A percentile compares a stretch with the other conserved stretches of the same genome.
Conservation (phyloP, 2,797 vertebrate genomes). For the Coranthus polyacanthus region DNA sequence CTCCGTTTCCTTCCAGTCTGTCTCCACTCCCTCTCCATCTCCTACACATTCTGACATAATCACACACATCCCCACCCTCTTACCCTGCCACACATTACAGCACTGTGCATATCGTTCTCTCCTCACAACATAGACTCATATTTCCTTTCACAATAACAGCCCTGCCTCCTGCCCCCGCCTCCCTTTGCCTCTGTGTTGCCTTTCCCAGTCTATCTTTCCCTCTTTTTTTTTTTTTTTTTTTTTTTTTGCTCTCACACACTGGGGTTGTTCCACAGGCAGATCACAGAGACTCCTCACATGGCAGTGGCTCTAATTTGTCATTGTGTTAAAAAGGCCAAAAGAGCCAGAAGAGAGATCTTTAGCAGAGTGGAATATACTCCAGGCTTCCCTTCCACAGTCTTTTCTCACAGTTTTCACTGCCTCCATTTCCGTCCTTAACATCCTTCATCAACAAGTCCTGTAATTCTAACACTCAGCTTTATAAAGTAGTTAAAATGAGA, state of each 20-base stretch:
- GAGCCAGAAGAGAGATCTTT: constrained; percentile 61
- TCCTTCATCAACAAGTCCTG: constrained; percentile 21
- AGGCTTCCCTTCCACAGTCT: constrained; percentile 29
- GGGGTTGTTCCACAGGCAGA: constrained; percentile 60
- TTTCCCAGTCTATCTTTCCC: constrained; percentile 56
- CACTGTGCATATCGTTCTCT: constrained; percentile 63
- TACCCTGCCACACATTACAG: constrained; percentile 66
- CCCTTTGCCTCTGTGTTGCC: constrained; percentile 43
- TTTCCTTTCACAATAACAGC: constrained; percentile 76
- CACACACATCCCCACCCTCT: constrained; percentile 67
- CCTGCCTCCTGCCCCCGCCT: constrained; percentile 57
- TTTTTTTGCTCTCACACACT: constrained; percentile 46
- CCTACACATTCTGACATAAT: constrained; percentile 79
- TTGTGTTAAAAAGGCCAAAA: constrained; percentile 65
- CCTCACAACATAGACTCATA: constrained; percentile 72
- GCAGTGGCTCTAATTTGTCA: constrained; percentile 69
- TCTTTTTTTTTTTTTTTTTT: too few species aligned
- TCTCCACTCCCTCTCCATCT: constrained; percentile 73
- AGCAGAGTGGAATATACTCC: constrained; percentile 45
- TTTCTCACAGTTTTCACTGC: constrained; percentile 4
- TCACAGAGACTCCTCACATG: constrained; percentile 67
- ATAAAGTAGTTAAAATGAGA: constrained; percentile 48
- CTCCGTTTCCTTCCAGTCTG: constrained; percentile 59
- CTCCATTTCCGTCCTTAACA: constrained; percentile 14
- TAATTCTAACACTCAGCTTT: constrained; percentile 30